Evolutionary conservation across 2,113 vertebrate genomes (phyloP).

Genomic region (Hystrix cristata): DNA sequence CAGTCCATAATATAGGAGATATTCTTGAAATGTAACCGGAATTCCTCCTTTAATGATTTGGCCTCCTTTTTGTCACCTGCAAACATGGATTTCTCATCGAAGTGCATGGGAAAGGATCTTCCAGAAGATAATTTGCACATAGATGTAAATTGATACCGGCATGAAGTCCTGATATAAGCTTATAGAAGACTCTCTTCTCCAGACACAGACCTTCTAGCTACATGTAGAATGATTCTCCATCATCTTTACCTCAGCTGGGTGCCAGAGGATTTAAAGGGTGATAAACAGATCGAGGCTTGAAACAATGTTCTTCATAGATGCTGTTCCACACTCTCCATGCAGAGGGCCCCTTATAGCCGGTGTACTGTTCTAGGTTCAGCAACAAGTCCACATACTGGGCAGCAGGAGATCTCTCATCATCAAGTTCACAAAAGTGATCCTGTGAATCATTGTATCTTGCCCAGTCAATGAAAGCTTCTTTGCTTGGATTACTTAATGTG

Average conservation of each 20-base stretch:
- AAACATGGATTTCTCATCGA: conserved; percentile 99
- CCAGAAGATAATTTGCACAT: conserved; percentile 94
- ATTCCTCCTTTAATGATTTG: conserved; percentile 97
- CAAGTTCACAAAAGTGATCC: conserved; percentile 98
- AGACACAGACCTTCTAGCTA: conserved; percentile 93
- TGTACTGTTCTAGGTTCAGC: conserved; percentile 96
- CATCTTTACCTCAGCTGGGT: conserved; percentile 91
- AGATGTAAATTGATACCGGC: conserved; percentile 99
- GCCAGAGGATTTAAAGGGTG: conserved; percentile 96
- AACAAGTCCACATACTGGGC: conserved; percentile 96
- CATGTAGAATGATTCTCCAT: too few relatives aligned
- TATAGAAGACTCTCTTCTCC: conserved; percentile 98
- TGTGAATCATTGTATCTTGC: conserved; percentile 98
- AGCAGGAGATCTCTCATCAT: conserved; percentile 96
- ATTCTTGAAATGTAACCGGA: conserved; percentile 97
- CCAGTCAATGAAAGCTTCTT: conserved; percentile 98
- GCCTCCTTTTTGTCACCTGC: conserved; percentile 96
- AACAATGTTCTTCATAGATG: conserved; percentile 99
- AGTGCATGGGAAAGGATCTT: conserved; percentile 98
- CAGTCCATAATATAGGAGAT: conserved; percentile 99
- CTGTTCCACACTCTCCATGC: conserved; percentile 99
- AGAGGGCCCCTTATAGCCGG: conserved; percentile 96
- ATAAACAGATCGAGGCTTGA: conserved; percentile 98
- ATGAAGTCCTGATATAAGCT: conserved; percentile 98
- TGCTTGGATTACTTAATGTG: conserved; percentile 97